Conservation (phyloP, 2,797 vertebrate species). For the Anguilla obscura region DNA sequence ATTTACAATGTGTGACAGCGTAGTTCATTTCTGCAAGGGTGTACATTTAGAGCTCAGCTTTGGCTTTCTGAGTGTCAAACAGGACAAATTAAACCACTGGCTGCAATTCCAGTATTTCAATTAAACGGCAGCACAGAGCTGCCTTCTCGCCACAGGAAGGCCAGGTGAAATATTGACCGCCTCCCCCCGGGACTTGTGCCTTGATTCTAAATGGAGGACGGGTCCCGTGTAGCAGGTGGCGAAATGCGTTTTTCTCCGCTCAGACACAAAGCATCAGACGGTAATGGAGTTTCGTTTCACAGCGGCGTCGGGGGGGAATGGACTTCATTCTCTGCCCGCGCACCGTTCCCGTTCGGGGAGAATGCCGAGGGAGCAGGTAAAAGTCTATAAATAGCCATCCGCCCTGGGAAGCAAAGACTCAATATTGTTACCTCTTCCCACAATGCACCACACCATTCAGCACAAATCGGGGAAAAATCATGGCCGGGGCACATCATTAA, state of each 20-base stretch:
- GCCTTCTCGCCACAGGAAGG: background rate
- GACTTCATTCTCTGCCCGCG: background rate
- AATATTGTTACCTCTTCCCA: background rate
- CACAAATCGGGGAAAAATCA: background rate
- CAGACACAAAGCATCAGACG: background rate
- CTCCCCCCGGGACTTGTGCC: background rate
- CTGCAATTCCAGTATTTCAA: background rate
- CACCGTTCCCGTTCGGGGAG: background rate
- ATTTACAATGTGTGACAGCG: background rate
- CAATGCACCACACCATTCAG: background rate
- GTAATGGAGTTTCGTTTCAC: conserved; percentile 9
- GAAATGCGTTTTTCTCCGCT: conserved; percentile 13
- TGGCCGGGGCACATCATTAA: background rate
- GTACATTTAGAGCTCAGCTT: background rate
- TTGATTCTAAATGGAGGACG: background rate
- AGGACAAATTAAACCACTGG: background rate
- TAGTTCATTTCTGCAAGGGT: background rate
- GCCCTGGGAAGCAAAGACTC: background rate
- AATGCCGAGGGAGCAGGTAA: background rate
- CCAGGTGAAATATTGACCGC: background rate
- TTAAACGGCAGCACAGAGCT: background rate
- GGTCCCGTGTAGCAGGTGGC: conserved; percentile 9
- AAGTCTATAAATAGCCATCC: background rate
- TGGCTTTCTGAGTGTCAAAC: background rate
- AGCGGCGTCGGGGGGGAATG: background rate